Base-by-base conservation (phyloP, 2,113 vertebrate genomes). In the Melozone crissalis region DNA sequence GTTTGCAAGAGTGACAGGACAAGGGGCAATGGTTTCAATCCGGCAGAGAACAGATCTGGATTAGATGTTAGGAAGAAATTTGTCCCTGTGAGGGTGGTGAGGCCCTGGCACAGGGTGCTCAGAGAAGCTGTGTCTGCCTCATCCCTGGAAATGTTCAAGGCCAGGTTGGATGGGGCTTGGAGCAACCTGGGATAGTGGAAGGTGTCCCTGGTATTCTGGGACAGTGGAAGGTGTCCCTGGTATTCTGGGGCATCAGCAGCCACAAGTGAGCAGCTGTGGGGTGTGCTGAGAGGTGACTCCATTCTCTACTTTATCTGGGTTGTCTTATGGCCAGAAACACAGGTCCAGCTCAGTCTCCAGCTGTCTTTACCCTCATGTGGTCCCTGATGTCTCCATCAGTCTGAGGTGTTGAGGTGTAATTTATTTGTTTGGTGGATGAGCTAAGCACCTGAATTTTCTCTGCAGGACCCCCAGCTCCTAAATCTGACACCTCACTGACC, bases 381-480 rank as follows among this genome's bases (percentile, higher is more conserved):
- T 20, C 41, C 18, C 14, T 47, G n/a, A 28, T 11, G 9, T 28
- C 46, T 54, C 8, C 5, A 9, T 30, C 4, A 39, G 13, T 23
- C 35, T 78, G 69, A 72, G 27, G 16, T 7, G 17, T 9, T 0
- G 1, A 47, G 10, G 15, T 31, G 1, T 11, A 7, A 59, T 47
- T 78, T 35, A 26, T 26, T 61, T 39, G 10, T 61, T 71, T 67
- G 52, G 3, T 31, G 31, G 23, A 37, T 31, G 49, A 51, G 16
- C 55, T 81, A 69, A 95, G 2, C 26, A 59, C 11, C 16, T 63
- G 17, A 7, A 16, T 87, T 87, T 54, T 35, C 26, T 90, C 84
- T 81, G 30, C 94, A 97, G 96, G 96, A 77, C 76, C 12, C 72
- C 86, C 76, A 90, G 88, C 63, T 95, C 96, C 51, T 96, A 90